These are phyloP conservation scores for Tricholauxania praeusta DNA, from an alignment of 2,888 invertebrate species.

Conservation along the genomic window DNA sequence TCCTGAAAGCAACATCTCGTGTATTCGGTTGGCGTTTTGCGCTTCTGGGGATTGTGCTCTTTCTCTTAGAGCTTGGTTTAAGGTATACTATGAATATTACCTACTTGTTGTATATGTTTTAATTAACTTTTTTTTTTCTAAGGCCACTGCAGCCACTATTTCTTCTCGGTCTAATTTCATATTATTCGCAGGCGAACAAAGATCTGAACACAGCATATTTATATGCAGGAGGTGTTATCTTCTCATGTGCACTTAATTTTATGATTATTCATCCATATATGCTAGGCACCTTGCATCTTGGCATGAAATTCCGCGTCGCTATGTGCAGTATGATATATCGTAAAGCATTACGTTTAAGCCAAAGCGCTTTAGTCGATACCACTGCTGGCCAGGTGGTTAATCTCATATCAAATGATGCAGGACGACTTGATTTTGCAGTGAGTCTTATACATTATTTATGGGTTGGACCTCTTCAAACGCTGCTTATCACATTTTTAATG, in stretches of 20 bases:
- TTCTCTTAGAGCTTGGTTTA: conserved; percentile 74
- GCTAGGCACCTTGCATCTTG: conserved; percentile 77
- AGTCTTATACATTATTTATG: conserved; percentile 92
- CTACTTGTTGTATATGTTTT: no score
- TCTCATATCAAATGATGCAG: conserved; percentile 95
- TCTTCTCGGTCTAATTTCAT: conserved; percentile 74
- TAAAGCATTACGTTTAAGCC: conserved; percentile 76
- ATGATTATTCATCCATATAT: conserved; percentile 90
- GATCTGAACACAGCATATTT: conserved; percentile 74
- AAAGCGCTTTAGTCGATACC: conserved; percentile 80
- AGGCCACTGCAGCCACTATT: conserved; percentile 76
- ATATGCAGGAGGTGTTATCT: conserved; percentile 79
- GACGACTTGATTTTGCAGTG: conserved; percentile 74
- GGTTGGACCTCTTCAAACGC: conserved; percentile 88
- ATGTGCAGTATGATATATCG: conserved; percentile 79
- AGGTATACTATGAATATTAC: conserved; percentile 54
- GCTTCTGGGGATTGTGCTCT: conserved; percentile 72
- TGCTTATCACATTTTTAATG: conserved; percentile 84
- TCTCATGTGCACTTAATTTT: conserved; percentile 81
- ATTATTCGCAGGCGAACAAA: conserved; percentile 67
- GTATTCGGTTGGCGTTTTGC: conserved; percentile 75
- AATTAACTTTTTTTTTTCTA: conserved; percentile 37
- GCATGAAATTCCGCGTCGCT: conserved; percentile 78
- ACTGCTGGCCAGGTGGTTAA: conserved; percentile 86
- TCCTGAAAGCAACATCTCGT: conserved; percentile 66